Percentiles rank a stretch among this genome's conserved stretches.
These are phyloP conservation scores for Phenganax marumi DNA, from an alignment of 92 coral and sea anemone genomes.

Conservation along the genomic window DNA sequence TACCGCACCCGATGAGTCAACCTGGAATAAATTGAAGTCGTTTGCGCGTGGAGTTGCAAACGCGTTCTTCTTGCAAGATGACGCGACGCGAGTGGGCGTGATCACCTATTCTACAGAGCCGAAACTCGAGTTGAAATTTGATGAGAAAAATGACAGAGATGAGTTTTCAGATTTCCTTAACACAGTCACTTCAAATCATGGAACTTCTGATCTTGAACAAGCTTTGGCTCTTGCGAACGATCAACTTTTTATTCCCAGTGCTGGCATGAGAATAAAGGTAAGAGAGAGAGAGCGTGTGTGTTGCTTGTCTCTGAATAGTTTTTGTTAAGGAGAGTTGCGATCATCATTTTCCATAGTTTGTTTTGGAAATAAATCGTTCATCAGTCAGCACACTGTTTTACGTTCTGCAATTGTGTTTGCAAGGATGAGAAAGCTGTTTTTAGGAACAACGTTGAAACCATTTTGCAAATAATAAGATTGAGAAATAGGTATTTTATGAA, in stretches of 20 bases:
- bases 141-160: slow-evolving; percentile 69
- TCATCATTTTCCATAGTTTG: too few relatives aligned
- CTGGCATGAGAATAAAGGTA: slow-evolving; percentile 30
- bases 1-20: slow-evolving; percentile 82
- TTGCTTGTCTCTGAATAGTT: not conserved
- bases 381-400: too few relatives aligned
- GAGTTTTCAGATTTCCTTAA: slow-evolving; percentile 69
- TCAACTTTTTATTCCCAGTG: slow-evolving; percentile 25
- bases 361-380: too few relatives aligned
- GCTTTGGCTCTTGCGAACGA: slow-evolving; percentile 64
- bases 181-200: slow-evolving; percentile 83
- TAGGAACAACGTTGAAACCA: too few relatives aligned
- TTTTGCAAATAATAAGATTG: too few relatives aligned
- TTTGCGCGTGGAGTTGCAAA: slow-evolving; percentile 81
- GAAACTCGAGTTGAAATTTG: slow-evolving; percentile 72
- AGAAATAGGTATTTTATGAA: not conserved
- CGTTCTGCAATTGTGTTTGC: too few relatives aligned
- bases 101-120: slow-evolving; percentile 87
- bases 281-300: not conserved
- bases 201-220: slow-evolving; percentile 84
- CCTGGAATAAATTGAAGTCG: slow-evolving; percentile 89
- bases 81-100: slow-evolving; percentile 76
- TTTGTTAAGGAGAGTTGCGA: too few relatives aligned
- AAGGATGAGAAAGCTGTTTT: too few relatives aligned
- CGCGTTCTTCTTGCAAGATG: slow-evolving; percentile 71